phyloP scores from a whole-genome alignment of 1,140 invertebrate species.

The Gryllus bimaculatus region DNA sequence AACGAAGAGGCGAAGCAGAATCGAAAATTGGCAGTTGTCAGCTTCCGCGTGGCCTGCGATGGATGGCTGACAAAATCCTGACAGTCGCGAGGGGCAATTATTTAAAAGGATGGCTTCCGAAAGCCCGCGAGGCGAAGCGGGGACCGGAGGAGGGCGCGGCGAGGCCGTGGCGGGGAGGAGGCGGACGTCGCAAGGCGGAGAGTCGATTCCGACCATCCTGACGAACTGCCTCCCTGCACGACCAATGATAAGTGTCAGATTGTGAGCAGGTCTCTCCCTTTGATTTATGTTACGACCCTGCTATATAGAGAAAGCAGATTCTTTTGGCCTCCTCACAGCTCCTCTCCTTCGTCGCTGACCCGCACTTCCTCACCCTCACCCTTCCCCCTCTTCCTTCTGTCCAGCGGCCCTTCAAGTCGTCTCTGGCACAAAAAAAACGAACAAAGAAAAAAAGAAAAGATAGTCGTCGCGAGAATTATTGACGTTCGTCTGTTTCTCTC shows the following conservation, averaged over 20 bases:
- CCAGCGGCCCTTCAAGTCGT: too few species aligned
- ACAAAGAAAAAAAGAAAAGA: too few species aligned
- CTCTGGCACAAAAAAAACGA: too few species aligned
- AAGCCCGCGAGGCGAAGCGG: neutral
- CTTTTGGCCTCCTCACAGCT: neutral
- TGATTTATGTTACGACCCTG: conserved; percentile 12
- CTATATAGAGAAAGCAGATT: too few species aligned
- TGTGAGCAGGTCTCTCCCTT: neutral
- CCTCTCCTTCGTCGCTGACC: neutral
- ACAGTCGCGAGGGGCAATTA: neutral
- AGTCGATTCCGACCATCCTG: neutral
- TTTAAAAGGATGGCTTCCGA: neutral
- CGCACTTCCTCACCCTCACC: neutral
- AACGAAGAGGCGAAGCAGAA: too few species aligned
- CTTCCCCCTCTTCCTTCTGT: too few species aligned
- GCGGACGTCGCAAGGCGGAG: too few species aligned
- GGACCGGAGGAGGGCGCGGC: neutral
- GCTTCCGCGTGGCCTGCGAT: neutral
- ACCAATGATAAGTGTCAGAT: conserved; percentile 12
- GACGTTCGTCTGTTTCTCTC: too few species aligned
- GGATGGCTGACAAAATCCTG: neutral
- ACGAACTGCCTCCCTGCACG: neutral
- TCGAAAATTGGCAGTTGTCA: too few species aligned
- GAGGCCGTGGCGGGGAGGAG: too few species aligned
- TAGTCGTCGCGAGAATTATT: too few species aligned